Conservation (phyloP, 2,797 vertebrate species). For the Morus bassanus region DNA sequence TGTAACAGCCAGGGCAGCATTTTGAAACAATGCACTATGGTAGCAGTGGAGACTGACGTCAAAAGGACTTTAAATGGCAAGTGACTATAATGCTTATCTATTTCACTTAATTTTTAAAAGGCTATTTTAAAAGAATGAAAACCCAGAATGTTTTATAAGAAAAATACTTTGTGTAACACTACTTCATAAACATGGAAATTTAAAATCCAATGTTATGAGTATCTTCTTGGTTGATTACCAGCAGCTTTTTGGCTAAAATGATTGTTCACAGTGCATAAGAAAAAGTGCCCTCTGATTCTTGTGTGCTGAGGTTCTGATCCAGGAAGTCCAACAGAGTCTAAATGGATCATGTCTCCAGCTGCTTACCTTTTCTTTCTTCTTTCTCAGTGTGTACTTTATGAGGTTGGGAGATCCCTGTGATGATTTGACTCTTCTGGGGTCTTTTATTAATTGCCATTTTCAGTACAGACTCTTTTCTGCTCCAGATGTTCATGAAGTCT, state of each 20-base stretch:
- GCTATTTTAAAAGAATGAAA: not conserved
- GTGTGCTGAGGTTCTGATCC: not conserved
- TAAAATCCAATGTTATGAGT: not conserved
- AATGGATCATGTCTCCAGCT: not conserved
- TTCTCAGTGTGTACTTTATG: not conserved
- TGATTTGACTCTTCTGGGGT: not conserved
- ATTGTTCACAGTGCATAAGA: not conserved
- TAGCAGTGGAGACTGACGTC: not conserved
- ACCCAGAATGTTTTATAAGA: not conserved
- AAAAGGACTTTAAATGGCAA: not conserved
- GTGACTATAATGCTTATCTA: not conserved
- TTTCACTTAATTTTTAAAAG: not conserved
- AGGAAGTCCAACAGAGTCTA: not conserved
- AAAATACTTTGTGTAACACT: not conserved
- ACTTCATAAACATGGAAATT: not conserved
- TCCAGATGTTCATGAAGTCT: conserved; percentile 23
- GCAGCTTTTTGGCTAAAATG: not conserved
- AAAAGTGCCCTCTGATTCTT: not conserved
- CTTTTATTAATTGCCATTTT: conserved; percentile 14
- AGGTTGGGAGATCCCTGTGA: not conserved
- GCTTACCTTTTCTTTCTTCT: not conserved
- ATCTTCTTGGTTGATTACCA: not conserved
- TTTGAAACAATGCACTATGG: not conserved
- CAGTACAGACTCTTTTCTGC: not conserved
- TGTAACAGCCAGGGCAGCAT: not conserved